phyloP scores from a whole-genome alignment of 2,113 vertebrate genomes.

The Hepsetus odoe region DNA sequence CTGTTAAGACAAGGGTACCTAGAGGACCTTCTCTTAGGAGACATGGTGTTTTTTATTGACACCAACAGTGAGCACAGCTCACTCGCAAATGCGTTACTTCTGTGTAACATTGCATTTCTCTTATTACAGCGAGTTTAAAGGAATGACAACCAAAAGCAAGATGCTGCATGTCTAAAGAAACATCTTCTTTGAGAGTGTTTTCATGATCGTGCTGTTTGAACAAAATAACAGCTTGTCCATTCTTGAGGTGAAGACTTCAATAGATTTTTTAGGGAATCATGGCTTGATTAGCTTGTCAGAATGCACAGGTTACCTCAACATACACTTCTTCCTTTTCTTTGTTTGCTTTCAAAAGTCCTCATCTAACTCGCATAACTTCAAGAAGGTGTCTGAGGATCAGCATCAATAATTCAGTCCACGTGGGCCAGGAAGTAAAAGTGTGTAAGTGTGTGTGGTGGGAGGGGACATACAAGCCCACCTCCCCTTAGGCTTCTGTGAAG shows the following conservation, averaged over 20 bases:
- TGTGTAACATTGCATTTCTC: background rate
- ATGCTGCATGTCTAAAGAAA: background rate
- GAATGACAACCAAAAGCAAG: background rate
- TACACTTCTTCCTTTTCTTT: background rate
- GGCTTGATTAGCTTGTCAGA: background rate
- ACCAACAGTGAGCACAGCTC: background rate
- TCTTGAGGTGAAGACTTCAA: background rate
- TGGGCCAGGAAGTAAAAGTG: conserved; percentile 79
- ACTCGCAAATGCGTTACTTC: background rate
- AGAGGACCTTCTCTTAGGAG: conserved; percentile 25
- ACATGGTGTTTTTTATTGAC: conserved; percentile 19
- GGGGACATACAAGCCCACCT: conserved; percentile 84
- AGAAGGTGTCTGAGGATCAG: conserved; percentile 80
- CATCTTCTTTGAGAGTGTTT: background rate
- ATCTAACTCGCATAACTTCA: conserved; percentile 76
- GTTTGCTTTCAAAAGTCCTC: conserved; percentile 63
- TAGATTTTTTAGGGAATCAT: background rate
- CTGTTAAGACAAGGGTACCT: conserved; percentile 45
- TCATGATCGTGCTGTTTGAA: background rate
- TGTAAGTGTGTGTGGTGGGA: conserved; percentile 44
- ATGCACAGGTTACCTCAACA: background rate
- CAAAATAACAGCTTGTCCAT: background rate
- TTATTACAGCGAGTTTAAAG: background rate
- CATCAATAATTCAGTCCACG: conserved; percentile 95
- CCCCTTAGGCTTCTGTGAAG: conserved; percentile 91